Conservation (phyloP, 2,113 vertebrate species). For the Lycaon pictus region DNA sequence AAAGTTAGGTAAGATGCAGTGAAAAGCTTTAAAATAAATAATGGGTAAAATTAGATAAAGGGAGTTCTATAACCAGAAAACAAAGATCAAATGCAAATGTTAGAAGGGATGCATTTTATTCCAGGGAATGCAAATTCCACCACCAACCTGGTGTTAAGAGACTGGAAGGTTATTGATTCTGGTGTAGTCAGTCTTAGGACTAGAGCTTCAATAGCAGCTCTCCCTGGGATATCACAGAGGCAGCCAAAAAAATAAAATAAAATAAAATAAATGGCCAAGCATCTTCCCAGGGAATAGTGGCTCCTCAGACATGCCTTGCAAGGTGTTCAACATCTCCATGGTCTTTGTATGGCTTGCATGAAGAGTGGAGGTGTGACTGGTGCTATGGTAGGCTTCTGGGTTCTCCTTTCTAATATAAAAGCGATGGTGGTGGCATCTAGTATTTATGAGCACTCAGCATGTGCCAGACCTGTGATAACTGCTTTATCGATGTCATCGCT, state of each 20-base stretch:
- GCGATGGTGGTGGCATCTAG: neutral
- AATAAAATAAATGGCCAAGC: neutral
- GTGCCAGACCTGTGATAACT: neutral
- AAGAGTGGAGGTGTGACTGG: neutral
- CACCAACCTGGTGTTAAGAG: neutral
- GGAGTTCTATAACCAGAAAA: neutral
- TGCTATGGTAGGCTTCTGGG: neutral
- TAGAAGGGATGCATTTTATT: neutral
- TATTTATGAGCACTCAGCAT: neutral
- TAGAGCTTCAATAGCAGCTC: neutral
- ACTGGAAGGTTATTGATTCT: neutral
- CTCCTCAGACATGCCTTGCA: neutral
- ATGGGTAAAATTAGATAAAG: slow-evolving; percentile 37
- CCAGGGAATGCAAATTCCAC: neutral
- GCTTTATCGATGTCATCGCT: neutral
- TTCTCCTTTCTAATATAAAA: neutral
- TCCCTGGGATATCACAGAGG: neutral
- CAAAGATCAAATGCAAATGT: slow-evolving; percentile 51
- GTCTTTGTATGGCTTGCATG: neutral
- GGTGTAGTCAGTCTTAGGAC: neutral
- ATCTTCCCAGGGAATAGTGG: neutral
- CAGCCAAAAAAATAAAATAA: neutral
- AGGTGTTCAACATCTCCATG: neutral
- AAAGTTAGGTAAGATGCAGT: neutral
- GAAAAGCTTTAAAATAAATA: slow-evolving; percentile 67